Percentiles rank a stretch among this genome's conserved stretches.
Evolutionary conservation across 2,113 vertebrate genomes (phyloP).

Genomic region (Brachionichthys hirsutus): DNA sequence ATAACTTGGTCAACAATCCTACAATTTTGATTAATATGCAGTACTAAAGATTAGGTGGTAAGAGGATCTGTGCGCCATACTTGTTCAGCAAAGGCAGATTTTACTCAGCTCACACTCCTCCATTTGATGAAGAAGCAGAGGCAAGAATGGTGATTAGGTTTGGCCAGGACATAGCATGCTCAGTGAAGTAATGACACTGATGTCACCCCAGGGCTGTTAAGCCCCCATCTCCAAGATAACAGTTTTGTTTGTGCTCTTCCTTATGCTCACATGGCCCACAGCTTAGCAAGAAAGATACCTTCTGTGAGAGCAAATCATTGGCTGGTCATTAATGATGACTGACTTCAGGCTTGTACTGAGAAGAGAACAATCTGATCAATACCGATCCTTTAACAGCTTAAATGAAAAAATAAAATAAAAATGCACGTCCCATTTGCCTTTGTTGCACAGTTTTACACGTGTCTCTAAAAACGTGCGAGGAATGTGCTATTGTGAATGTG

Average conservation of each 20-base stretch:
- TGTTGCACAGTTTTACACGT: not conserved
- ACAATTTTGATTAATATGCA: too few species aligned
- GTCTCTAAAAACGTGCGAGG: not conserved
- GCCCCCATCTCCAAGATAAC: conserved; percentile 4
- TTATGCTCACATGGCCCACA: conserved; percentile 36
- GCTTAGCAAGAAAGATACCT: conserved; percentile 31
- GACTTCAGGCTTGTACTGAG: conserved; percentile 40
- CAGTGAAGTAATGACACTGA: conserved; percentile 17
- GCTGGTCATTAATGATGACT: conserved; percentile 59
- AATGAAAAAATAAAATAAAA: conserved; percentile 23
- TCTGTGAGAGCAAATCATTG: conserved; percentile 64
- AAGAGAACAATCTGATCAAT: conserved; percentile 48
- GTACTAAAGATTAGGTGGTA: too few species aligned
- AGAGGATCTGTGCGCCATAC: not conserved
- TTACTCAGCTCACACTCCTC: not conserved
- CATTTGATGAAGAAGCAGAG: conserved; percentile 12
- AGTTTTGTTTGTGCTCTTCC: conserved; percentile 31
- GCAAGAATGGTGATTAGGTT: not conserved
- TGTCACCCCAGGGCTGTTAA: conserved; percentile 8
- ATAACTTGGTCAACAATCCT: too few species aligned
- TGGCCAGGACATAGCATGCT: conserved; percentile 26
- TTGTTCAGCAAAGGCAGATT: not conserved
- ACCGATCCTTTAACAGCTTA: conserved; percentile 40
- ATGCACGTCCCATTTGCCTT: conserved; percentile 23
- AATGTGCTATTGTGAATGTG: not conserved